These are phyloP conservation scores for Mesaphorura yosii DNA, from an alignment of 1,140 invertebrate species.

Conservation along the genomic window DNA sequence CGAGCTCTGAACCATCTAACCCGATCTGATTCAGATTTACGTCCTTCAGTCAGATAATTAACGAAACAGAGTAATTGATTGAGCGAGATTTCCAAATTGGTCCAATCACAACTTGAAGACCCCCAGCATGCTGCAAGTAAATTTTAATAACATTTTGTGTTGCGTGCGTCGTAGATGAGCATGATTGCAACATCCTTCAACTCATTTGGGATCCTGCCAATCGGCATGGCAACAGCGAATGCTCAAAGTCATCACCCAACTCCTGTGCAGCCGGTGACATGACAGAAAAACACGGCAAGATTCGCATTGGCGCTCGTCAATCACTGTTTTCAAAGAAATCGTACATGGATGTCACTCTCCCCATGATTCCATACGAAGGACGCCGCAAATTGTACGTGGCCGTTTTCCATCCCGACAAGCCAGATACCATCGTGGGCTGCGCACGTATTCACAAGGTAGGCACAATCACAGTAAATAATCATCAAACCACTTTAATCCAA, in stretches of 20 bases:
- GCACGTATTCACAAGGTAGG: conserved; percentile 54
- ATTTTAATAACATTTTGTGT: too few species aligned
- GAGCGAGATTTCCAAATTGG: too few species aligned
- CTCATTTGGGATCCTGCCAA: conserved; percentile 71
- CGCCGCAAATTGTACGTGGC: conserved; percentile 65
- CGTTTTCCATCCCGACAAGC: conserved; percentile 64
- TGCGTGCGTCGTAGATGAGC: conserved; percentile 28
- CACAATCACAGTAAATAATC: too few species aligned
- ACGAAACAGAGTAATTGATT: too few species aligned
- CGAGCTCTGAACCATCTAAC: too few species aligned
- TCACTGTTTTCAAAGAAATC: conserved; percentile 34
- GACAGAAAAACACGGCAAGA: conserved; percentile 58
- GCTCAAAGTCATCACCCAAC: conserved; percentile 34
- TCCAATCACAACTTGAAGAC: too few species aligned
- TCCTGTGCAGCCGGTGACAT: conserved; percentile 60
- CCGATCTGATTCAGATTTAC: too few species aligned
- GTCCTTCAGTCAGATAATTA: too few species aligned
- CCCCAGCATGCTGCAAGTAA: too few species aligned
- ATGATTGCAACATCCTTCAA: conserved; percentile 71
- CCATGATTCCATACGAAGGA: conserved; percentile 54
- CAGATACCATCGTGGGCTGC: conserved; percentile 68
- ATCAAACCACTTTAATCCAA: too few species aligned
- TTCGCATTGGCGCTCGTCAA: conserved; percentile 36
- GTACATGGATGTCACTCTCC: conserved; percentile 17
- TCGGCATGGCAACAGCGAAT: conserved; percentile 42